Conservation (phyloP, 2,113 vertebrate genomes). For the Gallinago jamesoni region DNA sequence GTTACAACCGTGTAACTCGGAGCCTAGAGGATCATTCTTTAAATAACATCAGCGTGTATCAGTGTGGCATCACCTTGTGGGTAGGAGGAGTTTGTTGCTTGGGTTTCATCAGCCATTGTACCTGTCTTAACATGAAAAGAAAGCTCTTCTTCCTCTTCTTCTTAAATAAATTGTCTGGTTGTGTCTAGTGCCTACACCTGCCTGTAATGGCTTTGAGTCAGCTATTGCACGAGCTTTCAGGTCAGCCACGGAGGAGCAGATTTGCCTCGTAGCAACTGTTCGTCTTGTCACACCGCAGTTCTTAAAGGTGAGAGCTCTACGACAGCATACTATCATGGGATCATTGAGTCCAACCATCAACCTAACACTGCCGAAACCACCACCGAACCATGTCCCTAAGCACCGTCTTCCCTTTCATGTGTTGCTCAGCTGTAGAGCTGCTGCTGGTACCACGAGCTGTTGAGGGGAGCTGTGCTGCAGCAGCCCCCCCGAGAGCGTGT, state of each 20-base stretch:
- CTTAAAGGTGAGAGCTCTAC: constrained; percentile 80
- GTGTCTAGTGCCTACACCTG: constrained; percentile 83
- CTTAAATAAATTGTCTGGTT: constrained; percentile 48
- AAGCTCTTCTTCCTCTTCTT: background rate
- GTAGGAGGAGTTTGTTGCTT: background rate
- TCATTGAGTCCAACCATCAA: background rate
- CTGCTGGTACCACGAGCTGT: background rate
- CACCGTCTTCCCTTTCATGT: accelerated
- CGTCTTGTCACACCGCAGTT: constrained; percentile 83
- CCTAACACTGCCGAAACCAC: background rate
- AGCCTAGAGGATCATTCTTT: background rate
- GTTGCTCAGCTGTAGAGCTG: background rate
- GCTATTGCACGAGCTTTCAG: constrained; percentile 79
- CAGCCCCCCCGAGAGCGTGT: background rate
- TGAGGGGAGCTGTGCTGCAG: accelerated
- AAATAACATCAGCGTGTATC: background rate
- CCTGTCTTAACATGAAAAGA: background rate
- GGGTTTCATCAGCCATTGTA: background rate
- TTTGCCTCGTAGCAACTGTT: constrained; percentile 90
- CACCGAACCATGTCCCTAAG: background rate
- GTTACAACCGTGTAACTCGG: background rate
- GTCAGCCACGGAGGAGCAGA: constrained; percentile 85
- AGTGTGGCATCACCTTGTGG: background rate
- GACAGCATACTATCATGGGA: background rate
- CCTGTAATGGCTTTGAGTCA: constrained; percentile 84